These are phyloP conservation scores for Epinephelus coioides DNA, from an alignment of 2,797 vertebrate genomes.

Conservation along the genomic window DNA sequence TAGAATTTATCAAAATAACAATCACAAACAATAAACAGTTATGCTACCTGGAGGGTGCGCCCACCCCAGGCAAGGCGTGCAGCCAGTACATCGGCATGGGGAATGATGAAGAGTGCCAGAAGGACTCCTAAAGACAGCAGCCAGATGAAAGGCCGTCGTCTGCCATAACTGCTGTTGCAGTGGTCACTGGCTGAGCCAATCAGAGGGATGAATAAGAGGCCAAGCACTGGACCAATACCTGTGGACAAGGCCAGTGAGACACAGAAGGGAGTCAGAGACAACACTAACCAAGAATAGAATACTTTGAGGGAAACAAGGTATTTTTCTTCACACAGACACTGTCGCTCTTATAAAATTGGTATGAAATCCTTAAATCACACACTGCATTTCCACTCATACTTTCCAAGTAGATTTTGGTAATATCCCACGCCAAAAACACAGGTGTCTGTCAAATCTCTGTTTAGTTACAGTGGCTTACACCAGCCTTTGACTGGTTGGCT, in stretches of 20 bases:
- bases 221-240: constrained; percentile 89
- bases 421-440: not conserved
- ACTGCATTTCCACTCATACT: not conserved
- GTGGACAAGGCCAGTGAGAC: constrained; percentile 14
- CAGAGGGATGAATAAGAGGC: constrained; percentile 87
- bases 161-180: constrained; percentile 87
- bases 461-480: not conserved
- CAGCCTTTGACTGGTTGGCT: not conserved
- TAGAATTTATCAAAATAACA: not conserved
- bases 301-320: too few relatives aligned
- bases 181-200: constrained; percentile 90
- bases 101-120: constrained; percentile 87
- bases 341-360: not conserved
- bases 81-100: constrained; percentile 84
- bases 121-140: constrained; percentile 87
- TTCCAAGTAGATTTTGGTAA: not conserved
- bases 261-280: constrained; percentile 1
- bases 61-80: constrained; percentile 80
- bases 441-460: not conserved
- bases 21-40: constrained; percentile 1
- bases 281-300: not conserved
- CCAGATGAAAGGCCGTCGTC: constrained; percentile 89
- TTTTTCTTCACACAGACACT: not conserved
- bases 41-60: constrained; percentile 71
- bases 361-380: not conserved